Evolutionary conservation across 1,140 invertebrate species (phyloP), one percentile per base, ranked within the genome.

Genomic region (Trichonephila clavata): DNA sequence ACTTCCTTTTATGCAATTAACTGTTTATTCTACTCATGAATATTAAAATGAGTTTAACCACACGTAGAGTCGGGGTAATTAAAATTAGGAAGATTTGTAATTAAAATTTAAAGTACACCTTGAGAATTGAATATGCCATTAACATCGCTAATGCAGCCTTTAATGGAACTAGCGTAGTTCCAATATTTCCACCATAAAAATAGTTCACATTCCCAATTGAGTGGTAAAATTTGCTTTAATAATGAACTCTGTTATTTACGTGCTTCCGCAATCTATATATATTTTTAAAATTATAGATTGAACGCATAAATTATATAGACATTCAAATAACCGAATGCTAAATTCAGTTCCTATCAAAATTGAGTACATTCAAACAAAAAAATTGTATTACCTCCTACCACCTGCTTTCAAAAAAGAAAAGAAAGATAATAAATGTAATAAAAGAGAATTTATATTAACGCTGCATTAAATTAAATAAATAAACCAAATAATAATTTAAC

Each of bases 31-130:
- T 16, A 6, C 20, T 86, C 84, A 61, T 86, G 84, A 86, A 86
- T 86, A 86, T 86, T 86, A 27, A 86, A 24, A 39, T 8, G 84
- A 86, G 20, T 61, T 61, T 27, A 86, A 63, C 27, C 57, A 77
- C 71, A 86, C n/a, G 84, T 20, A 39, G 27, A 20, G 57, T 63
- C 27, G 14, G 14, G 14, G 59, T 86, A 86, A 86, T 86, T 60
- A 86, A 86, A 86, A 86, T 86, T 86, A 63, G 18, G 14, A 27
- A 60, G 60, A 63, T 61, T 20, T 18, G 84, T 27, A 86, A 86
- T 86, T 86, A 86, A 86, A 86, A 63, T 86, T 61, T 86, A 32
- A 63, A 63, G 27, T n/a, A 61, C 57, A 61, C 60, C 24, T 61
- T 32, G 60, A 86, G 57, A 86, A 63, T 60, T 20, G 27, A 14